Evolutionary conservation across 2,888 invertebrate species (phyloP).

Genomic region (Neoscelio sp.): DNA sequence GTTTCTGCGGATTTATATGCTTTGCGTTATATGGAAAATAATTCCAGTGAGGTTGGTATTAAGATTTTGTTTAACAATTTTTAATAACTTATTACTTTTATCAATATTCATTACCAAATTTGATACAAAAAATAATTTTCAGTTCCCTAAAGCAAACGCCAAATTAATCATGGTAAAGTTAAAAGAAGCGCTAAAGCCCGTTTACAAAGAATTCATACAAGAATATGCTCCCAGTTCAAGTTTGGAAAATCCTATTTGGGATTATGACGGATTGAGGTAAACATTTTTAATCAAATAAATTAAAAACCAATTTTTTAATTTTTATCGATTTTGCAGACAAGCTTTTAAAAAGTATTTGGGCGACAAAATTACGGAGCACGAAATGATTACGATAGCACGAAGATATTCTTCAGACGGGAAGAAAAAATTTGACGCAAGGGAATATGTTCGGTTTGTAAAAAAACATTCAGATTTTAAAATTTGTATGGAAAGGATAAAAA

Average conservation of each 20-base stretch:
- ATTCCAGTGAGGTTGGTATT: conserved; percentile 88
- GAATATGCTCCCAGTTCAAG: conserved; percentile 85
- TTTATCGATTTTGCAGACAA: conserved; percentile 83
- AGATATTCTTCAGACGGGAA: conserved; percentile 87
- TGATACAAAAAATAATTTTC: too few species aligned
- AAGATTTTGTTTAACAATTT: background rate
- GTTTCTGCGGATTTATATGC: conserved; percentile 94
- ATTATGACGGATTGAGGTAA: conserved; percentile 83
- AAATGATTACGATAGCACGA: conserved; percentile 90
- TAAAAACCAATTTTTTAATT: conserved; percentile 64
- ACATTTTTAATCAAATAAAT: conserved; percentile 12
- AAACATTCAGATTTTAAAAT: too few species aligned
- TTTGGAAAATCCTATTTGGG: conserved; percentile 74
- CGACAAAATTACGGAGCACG: conserved; percentile 90
- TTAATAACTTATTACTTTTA: too few species aligned
- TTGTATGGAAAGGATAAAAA: too few species aligned
- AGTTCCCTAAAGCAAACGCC: conserved; percentile 91
- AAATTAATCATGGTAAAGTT: conserved; percentile 90
- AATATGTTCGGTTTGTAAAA: conserved; percentile 78
- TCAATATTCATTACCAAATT: too few species aligned
- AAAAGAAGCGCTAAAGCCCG: conserved; percentile 87
- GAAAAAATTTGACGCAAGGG: conserved; percentile 76
- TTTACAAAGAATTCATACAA: conserved; percentile 91
- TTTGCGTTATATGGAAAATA: conserved; percentile 92
- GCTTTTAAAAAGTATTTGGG: conserved; percentile 88